phyloP scores from a whole-genome alignment of 2,797 vertebrate genomes.

The Siniperca scherzeri region DNA sequence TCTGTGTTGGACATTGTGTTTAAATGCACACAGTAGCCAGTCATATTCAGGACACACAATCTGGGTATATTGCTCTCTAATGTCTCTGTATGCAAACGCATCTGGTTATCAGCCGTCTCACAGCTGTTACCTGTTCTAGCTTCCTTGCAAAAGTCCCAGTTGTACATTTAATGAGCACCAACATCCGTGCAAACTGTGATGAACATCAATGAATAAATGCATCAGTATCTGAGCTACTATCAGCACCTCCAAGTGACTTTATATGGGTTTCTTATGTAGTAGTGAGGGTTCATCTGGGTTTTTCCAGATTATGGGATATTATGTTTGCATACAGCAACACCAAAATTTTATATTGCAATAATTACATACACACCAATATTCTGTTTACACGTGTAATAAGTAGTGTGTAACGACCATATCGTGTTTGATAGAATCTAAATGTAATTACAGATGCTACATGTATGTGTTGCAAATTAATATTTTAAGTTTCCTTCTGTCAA shows the following conservation, averaged over 20 bases:
- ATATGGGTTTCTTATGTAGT: too few relatives aligned
- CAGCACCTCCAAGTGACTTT: background rate
- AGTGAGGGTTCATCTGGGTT: background rate
- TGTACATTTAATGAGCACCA: background rate
- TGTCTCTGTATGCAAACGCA: constrained; percentile 35
- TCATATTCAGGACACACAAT: constrained; percentile 11
- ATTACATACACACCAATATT: background rate
- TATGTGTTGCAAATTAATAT: background rate
- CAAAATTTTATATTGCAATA: background rate
- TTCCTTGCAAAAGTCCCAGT: constrained; percentile 20
- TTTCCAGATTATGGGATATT: background rate
- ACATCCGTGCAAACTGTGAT: constrained; percentile 24
- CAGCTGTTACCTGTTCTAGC: constrained; percentile 31
- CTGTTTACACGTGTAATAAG: background rate
- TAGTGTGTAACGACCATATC: too few relatives aligned
- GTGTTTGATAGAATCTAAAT: background rate
- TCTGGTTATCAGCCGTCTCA: constrained; percentile 10
- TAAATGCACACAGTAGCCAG: background rate
- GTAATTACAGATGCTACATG: background rate
- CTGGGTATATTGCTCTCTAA: constrained; percentile 12
- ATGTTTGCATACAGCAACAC: background rate
- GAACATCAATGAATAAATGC: background rate
- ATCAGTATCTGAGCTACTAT: background rate
- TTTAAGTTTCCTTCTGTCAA: background rate
- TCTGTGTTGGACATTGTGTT: background rate